phyloP scores from a whole-genome alignment of 2,113 vertebrate species.

The Ranitomeya variabilis region DNA sequence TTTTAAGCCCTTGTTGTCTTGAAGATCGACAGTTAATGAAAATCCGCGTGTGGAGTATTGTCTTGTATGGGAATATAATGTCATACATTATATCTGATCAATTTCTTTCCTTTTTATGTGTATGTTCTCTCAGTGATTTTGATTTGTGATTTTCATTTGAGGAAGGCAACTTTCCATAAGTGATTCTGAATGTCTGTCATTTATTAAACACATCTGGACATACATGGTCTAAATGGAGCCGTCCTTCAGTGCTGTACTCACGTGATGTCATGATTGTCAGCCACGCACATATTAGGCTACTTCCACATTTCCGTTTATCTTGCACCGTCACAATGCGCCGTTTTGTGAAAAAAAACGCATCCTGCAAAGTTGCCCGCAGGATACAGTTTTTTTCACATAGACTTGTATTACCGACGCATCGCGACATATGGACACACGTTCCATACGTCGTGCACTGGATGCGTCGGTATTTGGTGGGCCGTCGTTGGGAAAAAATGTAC shows the following conservation, averaged over 20 bases:
- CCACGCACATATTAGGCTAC: too few relatives aligned
- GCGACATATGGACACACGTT: too few relatives aligned
- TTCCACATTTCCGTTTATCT: too few relatives aligned
- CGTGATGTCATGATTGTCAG: background rate
- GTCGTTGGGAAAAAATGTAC: too few relatives aligned
- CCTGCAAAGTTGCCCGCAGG: too few relatives aligned
- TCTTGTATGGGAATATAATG: slow-evolving; percentile 13
- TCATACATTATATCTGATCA: background rate
- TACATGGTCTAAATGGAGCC: background rate
- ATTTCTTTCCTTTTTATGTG: background rate
- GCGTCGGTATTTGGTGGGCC: too few relatives aligned
- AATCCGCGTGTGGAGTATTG: background rate
- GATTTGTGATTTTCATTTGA: background rate
- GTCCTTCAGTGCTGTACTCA: background rate
- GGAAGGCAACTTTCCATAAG: background rate
- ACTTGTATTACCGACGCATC: too few relatives aligned
- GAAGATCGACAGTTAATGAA: background rate
- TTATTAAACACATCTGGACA: background rate
- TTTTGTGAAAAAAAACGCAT: too few relatives aligned
- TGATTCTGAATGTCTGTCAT: slow-evolving; percentile 2
- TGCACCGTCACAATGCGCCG: too few relatives aligned
- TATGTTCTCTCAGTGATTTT: background rate
- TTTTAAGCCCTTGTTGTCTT: background rate
- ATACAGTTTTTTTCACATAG: too few relatives aligned
- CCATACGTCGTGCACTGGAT: too few relatives aligned